Evolutionary conservation across 1,140 invertebrate genomes (phyloP), one percentile per base, ranked within the genome.

Genomic region (Battus philenor): DNA sequence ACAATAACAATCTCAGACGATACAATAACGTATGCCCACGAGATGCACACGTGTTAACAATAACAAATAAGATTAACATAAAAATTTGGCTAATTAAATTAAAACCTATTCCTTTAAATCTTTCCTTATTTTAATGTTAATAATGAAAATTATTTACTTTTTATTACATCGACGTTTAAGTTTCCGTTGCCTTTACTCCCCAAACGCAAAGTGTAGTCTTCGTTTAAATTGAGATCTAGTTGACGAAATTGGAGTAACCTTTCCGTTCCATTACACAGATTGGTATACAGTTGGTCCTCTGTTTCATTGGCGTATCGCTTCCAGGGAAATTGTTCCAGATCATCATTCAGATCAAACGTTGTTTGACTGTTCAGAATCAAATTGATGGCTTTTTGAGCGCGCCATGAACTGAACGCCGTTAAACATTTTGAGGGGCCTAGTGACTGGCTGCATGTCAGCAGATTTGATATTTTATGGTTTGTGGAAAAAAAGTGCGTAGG

Each of bases 371-470:
- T 43, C 9, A 48, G 24, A n/a, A 63, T 45, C 6, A 41, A 13
- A 17, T 59, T 31, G 12, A 71, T 34, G n/a, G 79, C 72, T 15
- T 61, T 54, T 54, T 85, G 65, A 12, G 82, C 77, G 16, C 76
- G 68, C 69, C 74, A 79, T 1, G 57, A 50, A 24, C 75, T 68
- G 49, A 77, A 78, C n/a, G 82, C 84, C 45, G 59, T 73, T 4
- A 86, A 32, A 67, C 86, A 87, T 72, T 80, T 81, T 27, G 65
- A 36, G 0, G 74, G 52, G 7, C 83, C 82, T 38, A 78, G 48
- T 13, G 49, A 41, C 22, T 53, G 55, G 1, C 67, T 51, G 61
- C 86, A 87, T 20, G 56, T 48, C 24, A 72, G 31, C 4, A 59
- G 47, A 52, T 43, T 53, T 30, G 54, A 43, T 51, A 47, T 50